Evolutionary conservation across 2,797 vertebrate species (phyloP), one percentile per base, ranked within the genome.

Genomic region (Platyrinchus mystaceus): DNA sequence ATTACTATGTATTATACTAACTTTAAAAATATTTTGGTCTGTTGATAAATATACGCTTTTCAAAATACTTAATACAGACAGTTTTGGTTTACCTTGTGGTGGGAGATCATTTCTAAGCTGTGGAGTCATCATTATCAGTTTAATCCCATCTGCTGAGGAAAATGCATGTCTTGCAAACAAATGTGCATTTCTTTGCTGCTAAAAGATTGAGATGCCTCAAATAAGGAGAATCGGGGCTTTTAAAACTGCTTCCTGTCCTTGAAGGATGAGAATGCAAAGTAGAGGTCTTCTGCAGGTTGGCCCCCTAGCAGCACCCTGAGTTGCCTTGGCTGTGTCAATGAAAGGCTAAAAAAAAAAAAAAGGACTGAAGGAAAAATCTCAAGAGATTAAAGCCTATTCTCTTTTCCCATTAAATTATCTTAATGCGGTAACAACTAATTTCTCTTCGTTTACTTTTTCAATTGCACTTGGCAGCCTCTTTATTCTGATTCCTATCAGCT

Each of bases 121-220:
- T 87, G 71, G 78, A 87, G 75, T 87, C 87, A 37, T 94, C 91
- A 50, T 84, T 93, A 93, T 82, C 87, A 84, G 70, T 91, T 94
- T 96, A 94, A 96, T 96, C 87, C 87, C 95, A 89, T 95, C 87
- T 91, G 93, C 80, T 74, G 74, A 88, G 82, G 66, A 90, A 91
- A 94, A 79, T 30, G 49, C 44, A 26, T 59, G 47, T 76, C 77
- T 90, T 94, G 80, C 80, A 82, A 90, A 70, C 87, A 79, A 68
- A 80, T 82, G 30, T 4, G 52, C 44, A 37, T 82, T 94, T 69
- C 66, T 89, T 70, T 86, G 63, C 56, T 3, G 12, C 64, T 74
- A 88, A 41, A 82, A 88, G 84, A 68, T 87, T 36, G 62, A 87
- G 85, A 58, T 46, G 46, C 41, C 37, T 84, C 80, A 39, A 15